A percentile compares a stretch with the other conserved stretches of the same genome.
These are phyloP conservation scores for Ctenochaetus hawaiiensis DNA, from an alignment of 2,797 vertebrate genomes.

Conservation along the genomic window DNA sequence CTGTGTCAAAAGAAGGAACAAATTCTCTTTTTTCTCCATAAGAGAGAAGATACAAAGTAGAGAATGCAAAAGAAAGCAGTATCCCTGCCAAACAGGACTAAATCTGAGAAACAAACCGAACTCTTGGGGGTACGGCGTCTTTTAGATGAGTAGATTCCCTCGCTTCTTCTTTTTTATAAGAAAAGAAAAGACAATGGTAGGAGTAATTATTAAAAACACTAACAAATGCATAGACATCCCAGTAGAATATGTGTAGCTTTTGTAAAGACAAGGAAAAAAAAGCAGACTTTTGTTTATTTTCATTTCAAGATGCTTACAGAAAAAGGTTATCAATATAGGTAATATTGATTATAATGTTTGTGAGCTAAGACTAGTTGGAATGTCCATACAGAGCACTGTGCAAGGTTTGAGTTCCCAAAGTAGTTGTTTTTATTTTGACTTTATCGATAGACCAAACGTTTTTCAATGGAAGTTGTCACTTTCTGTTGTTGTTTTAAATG, in stretches of 20 bases:
- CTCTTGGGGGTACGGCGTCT: conserved; percentile 69
- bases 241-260: conserved; percentile 91
- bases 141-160: conserved; percentile 79
- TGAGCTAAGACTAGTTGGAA: conserved; percentile 88
- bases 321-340: conserved; percentile 86
- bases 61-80: conserved; percentile 57
- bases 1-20: conserved; percentile 57
- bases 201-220: conserved; percentile 85
- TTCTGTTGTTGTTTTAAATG: conserved; percentile 75
- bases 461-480: conserved; percentile 79
- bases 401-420: conserved; percentile 86
- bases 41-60: conserved; percentile 55
- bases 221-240: conserved; percentile 88
- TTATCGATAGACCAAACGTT: conserved; percentile 85
- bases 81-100: conserved; percentile 59
- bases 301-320: conserved; percentile 83
- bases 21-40: conserved; percentile 37
- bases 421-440: conserved; percentile 79
- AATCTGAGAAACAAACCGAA: conserved; percentile 63
- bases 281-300: conserved; percentile 83
- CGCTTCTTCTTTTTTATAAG: conserved; percentile 72
- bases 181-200: conserved; percentile 80
- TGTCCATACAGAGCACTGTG: conserved; percentile 90
- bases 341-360: conserved; percentile 87
- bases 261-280: conserved; percentile 80